Evolutionary conservation across 1,140 invertebrate species (phyloP).

Genomic region (Chironomus tepperi): DNA sequence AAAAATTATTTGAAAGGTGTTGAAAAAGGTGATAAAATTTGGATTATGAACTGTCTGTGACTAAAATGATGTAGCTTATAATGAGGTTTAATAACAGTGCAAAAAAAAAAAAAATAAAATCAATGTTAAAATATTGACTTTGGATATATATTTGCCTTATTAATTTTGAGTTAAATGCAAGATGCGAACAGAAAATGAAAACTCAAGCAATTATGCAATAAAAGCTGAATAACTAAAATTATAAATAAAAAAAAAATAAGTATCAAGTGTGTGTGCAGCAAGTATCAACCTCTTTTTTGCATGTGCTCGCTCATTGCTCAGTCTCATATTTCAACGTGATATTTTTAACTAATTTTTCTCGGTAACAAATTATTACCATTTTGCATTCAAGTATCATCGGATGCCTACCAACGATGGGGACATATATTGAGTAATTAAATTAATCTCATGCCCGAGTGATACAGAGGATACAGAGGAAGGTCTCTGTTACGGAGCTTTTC

Average conservation of each 20-base stretch:
- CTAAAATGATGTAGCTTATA: not conserved
- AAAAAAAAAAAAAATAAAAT: too few relatives aligned
- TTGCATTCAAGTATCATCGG: conserved; percentile 1
- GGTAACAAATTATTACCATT: not conserved
- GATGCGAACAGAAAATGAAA: not conserved
- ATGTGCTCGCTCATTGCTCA: not conserved
- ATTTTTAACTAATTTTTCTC: not conserved
- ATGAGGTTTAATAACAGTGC: too few relatives aligned
- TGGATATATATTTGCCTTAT: too few relatives aligned
- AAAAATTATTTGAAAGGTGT: conserved; percentile 3
- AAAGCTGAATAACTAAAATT: too few relatives aligned
- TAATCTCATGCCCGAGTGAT: not conserved
- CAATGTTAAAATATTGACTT: too few relatives aligned
- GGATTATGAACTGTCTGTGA: too few relatives aligned
- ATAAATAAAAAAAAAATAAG: not conserved
- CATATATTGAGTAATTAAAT: not conserved
- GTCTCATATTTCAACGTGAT: not conserved
- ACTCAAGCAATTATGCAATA: not conserved
- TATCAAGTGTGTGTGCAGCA: not conserved
- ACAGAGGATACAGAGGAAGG: not conserved
- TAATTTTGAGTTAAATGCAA: too few relatives aligned
- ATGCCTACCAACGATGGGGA: not conserved
- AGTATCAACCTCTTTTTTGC: not conserved
- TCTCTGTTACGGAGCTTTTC: too few relatives aligned
- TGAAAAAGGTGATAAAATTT: not conserved